These are phyloP conservation scores for Rotaria sp. DNA, from an alignment of 2,888 invertebrate species.

Conservation along the genomic window DNA sequence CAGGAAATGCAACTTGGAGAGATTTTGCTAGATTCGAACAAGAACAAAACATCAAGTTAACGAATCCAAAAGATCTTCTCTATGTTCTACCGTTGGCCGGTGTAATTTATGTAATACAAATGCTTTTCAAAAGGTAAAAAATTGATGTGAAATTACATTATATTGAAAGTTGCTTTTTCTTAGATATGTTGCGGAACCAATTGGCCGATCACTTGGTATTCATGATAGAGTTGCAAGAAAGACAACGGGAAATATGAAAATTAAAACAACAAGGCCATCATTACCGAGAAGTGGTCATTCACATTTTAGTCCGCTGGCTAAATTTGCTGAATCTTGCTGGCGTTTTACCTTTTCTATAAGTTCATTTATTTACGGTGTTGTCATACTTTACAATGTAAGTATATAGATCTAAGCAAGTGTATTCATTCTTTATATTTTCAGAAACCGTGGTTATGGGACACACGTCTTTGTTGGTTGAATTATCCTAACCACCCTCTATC, in stretches of 20 bases:
- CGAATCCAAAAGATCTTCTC: not conserved
- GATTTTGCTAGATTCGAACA: not conserved
- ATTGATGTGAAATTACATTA: too few relatives aligned
- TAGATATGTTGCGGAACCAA: not conserved
- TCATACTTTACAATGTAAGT: slow-evolving; percentile 27
- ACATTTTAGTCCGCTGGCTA: not conserved
- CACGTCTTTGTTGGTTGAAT: slow-evolving; percentile 73
- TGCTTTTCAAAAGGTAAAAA: not conserved
- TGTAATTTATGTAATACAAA: not conserved
- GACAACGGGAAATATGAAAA: too few relatives aligned
- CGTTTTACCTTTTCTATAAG: slow-evolving; percentile 31
- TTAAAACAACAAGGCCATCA: too few relatives aligned
- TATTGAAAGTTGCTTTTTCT: too few relatives aligned
- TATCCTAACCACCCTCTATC: slow-evolving; percentile 74
- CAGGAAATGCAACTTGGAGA: not conserved
- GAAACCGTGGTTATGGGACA: slow-evolving; percentile 86
- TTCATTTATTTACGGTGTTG: slow-evolving; percentile 28
- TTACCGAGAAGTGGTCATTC: not conserved
- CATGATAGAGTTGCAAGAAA: not conserved
- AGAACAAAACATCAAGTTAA: not conserved
- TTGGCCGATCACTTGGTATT: not conserved
- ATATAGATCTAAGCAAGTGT: not conserved
- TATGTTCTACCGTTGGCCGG: not conserved
- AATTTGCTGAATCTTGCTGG: slow-evolving; percentile 38
- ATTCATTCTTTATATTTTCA: slow-evolving; percentile 42